phyloP scores from a whole-genome alignment of 2,888 invertebrate genomes.

The Tiliacea aurago region DNA sequence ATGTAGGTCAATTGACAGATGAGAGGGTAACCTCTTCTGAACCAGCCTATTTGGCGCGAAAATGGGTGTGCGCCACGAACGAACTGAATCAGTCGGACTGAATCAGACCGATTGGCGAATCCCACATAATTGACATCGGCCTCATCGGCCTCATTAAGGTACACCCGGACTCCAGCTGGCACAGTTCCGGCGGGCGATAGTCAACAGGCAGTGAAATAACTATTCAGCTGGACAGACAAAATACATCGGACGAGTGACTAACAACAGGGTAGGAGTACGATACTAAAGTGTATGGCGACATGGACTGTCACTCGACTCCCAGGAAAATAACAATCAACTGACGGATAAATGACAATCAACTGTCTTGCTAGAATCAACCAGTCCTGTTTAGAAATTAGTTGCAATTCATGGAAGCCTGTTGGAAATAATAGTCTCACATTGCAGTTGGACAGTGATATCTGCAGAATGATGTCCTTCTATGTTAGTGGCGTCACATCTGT shows the following conservation, averaged over 20 bases:
- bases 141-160: no score
- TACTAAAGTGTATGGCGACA: background rate
- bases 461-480: slow-evolving; percentile 71
- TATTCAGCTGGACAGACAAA: background rate
- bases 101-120: no score
- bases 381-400: background rate
- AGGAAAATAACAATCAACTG: background rate
- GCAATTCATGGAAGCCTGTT: background rate
- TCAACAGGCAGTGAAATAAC: background rate
- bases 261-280: no score
- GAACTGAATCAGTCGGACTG: no score
- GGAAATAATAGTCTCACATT: slow-evolving; percentile 74
- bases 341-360: background rate
- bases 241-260: background rate
- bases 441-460: slow-evolving; percentile 74
- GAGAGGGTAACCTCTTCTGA: no score
- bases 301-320: background rate
- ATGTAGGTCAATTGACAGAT: no score
- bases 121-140: no score
- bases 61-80: no score
- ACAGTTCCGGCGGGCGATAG: background rate
- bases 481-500: slow-evolving; percentile 79
- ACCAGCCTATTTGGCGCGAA: no score
- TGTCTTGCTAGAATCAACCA: background rate
- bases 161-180: background rate